These are phyloP conservation scores for Brenthis ino DNA, from an alignment of 2,888 invertebrate species.

Conservation along the genomic window DNA sequence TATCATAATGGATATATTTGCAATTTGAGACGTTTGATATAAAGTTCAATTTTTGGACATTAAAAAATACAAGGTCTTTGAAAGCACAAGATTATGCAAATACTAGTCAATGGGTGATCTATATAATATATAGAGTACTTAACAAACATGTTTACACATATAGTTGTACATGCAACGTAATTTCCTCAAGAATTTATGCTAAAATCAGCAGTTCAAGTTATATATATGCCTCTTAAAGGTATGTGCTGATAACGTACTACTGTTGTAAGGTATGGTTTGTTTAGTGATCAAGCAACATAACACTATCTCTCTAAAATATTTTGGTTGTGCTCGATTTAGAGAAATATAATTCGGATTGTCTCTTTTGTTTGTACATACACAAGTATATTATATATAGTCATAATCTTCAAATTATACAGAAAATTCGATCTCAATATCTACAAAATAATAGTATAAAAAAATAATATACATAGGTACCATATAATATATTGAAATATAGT, in stretches of 20 bases:
- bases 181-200: conserved; percentile 1
- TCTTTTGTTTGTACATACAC: neutral
- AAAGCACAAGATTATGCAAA: too few relatives aligned
- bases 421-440: too few relatives aligned
- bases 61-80: too few relatives aligned
- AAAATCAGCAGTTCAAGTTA: conserved; percentile 10
- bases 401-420: too few relatives aligned
- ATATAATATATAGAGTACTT: neutral
- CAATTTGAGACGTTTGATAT: too few relatives aligned
- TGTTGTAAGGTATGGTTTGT: conserved; percentile 15
- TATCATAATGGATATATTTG: too few relatives aligned
- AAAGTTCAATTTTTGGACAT: too few relatives aligned
- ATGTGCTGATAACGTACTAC: conserved; percentile 12
- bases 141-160: neutral
- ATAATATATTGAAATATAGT: too few relatives aligned
- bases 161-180: neutral
- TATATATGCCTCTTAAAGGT: neutral
- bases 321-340: conserved; percentile 16
- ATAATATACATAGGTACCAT: too few relatives aligned
- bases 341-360: conserved; percentile 12
- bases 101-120: too few relatives aligned
- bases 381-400: neutral
- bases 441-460: too few relatives aligned
- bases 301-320: conserved; percentile 4
- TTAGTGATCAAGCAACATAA: conserved; percentile 4